Evolutionary conservation across 2,888 invertebrate species (phyloP), one percentile per base, ranked within the genome.

Genomic region (Meteorus colon): DNA sequence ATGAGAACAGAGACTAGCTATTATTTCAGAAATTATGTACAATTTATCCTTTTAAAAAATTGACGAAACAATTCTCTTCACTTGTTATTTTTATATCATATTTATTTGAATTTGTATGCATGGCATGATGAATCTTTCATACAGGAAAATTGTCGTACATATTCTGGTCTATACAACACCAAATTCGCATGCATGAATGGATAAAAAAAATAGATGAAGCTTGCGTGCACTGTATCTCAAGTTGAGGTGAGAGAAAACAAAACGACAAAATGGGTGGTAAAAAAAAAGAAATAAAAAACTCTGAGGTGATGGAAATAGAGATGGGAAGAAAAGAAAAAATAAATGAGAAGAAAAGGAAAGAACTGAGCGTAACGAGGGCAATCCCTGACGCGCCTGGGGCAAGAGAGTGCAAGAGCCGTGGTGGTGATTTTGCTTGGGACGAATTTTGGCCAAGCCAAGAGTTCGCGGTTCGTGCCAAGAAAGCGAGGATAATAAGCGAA

Each of bases 351-450:
- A 45, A 73, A 77, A 77, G 73, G 78, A 67, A 59, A 62, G 62
- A 72, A 60, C 29, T 45, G 72, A 75, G 31, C 45, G 62, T 77
- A 81, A 81, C 78, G 76, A 79, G 76, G 73, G 68, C 80, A 79
- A 81, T 81, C 72, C 70, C 66, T 24, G 45, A 73, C 48, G 74
- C 27, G 76, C 76, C 72, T 27, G 69, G 76, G 73, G 73, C 75
- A 60, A 69, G 19, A 75, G 71, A 75, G 63, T 41, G 48, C 37
- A 67, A 55, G 55, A 55, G 24, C 55, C n/a, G 14, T 27, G 27
- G 16, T 73, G 65, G 63, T 45, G 70, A 72, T 70, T 71, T 72
- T 75, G 31, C 45, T 48, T 59, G 63, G 59, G 70, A 74, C 66
- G 69, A 77, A 74, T 73, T 75, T 75, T 45, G 72, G 68, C 62